These are phyloP conservation scores for Lomographa bimaculata DNA, from an alignment of 2,888 invertebrate genomes.

Conservation along the genomic window DNA sequence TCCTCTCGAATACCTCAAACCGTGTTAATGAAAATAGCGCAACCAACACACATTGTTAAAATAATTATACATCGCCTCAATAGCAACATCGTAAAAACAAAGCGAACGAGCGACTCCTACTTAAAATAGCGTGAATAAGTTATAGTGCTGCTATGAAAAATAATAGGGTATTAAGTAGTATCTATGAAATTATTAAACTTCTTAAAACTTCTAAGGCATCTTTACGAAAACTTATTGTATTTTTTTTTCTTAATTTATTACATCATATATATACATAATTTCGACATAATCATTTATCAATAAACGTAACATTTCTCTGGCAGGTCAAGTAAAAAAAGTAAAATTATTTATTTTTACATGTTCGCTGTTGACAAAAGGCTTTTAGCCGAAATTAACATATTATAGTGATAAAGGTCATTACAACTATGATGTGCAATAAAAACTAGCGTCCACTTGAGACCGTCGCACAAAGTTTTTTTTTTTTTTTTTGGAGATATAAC, in stretches of 20 bases:
- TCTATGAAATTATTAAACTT: conserved; percentile 59
- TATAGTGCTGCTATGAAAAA: conserved; percentile 35
- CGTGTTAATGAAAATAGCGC: conserved; percentile 71
- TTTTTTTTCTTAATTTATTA: conserved; percentile 80
- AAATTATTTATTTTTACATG: conserved; percentile 36
- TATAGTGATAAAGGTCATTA: conserved; percentile 52
- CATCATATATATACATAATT: conserved; percentile 82
- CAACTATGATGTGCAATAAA: conserved; percentile 47
- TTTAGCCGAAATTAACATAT: conserved; percentile 58
- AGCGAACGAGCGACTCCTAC: conserved; percentile 28
- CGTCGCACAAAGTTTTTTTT: conserved; percentile 13
- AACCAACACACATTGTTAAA: conserved; percentile 72
- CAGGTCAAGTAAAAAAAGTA: conserved; percentile 64
- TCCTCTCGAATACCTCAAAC: conserved; percentile 69
- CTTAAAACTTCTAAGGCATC: conserved; percentile 77
- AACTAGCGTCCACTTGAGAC: conserved; percentile 47
- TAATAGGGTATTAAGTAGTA: conserved; percentile 56
- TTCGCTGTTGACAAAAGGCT: conserved; percentile 35
- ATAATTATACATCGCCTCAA: conserved; percentile 40
- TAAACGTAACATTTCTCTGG: conserved; percentile 73
- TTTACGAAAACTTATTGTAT: conserved; percentile 80
- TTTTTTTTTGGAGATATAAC: too few species aligned
- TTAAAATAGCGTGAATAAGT: conserved; percentile 35
- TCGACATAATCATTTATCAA: conserved; percentile 74
- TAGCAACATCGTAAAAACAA: conserved; percentile 29